Evolutionary conservation across 2,113 vertebrate genomes (phyloP).

Genomic region (Caloenas nicobarica): DNA sequence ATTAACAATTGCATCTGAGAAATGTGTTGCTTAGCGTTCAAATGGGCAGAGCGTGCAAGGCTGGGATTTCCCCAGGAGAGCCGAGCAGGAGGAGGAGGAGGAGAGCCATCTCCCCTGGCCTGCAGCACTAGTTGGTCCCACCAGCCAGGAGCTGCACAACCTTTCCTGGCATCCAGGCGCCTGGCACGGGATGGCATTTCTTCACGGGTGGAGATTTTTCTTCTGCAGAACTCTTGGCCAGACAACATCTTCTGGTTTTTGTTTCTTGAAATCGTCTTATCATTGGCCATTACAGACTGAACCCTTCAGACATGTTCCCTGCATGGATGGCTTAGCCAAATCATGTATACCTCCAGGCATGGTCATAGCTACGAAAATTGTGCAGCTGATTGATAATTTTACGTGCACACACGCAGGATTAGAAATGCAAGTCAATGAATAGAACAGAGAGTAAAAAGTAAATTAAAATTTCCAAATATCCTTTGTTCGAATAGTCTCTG

Average conservation of each 20-base stretch:
- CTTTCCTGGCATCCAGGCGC: neutral
- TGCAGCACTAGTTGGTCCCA: neutral
- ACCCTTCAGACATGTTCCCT: neutral
- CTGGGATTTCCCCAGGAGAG: neutral
- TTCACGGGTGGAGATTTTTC: neutral
- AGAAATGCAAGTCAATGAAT: neutral
- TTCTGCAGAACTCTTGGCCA: neutral
- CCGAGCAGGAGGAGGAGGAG: neutral
- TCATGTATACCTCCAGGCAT: neutral
- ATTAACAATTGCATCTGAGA: neutral
- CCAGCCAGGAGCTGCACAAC: neutral
- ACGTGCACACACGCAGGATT: neutral
- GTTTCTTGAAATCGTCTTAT: neutral
- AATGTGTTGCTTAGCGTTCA: neutral
- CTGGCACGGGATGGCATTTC: neutral
- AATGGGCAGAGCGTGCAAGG: fast-evolving
- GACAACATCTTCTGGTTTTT: neutral
- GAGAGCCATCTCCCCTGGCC: neutral
- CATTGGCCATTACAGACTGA: neutral
- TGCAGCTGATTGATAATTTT: neutral
- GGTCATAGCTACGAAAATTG: neutral
- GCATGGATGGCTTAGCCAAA: neutral
- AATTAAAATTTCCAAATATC: neutral
- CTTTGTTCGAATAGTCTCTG: neutral
- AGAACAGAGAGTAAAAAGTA: neutral